Evolutionary conservation across 2,888 invertebrate species (phyloP), one percentile per base, ranked within the genome.

Genomic region (Andrena dorsata): DNA sequence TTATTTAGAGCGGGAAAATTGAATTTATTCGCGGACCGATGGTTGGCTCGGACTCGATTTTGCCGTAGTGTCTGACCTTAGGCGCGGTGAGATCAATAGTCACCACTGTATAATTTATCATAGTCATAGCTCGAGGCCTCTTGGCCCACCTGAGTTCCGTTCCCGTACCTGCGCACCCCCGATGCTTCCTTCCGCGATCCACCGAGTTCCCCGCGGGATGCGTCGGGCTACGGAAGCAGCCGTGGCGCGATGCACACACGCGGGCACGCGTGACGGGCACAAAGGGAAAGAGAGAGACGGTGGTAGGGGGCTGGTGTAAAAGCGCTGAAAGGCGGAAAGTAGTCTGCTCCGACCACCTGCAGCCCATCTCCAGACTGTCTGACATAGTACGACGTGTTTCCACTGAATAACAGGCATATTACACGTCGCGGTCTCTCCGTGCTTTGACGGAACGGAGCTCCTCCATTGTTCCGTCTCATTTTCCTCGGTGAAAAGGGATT

Each of bases 91-190:
- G 90, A 92, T 92, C 92, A 89, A 92, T 92, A 92, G 87, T 88
- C 83, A 88, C 86, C 85, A 89, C 90, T 90, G 86, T 91, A 92
- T 92, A 91, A 92, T 92, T 92, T 91, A 92, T 92, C 90, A 91
- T 89, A 90, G 90, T 89, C 90, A 87, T 89, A 90, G 87, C 80
- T 70, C 85, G 86, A 86, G 86, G 85, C 82, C 83, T 86, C 80
- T 58, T 75, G 83, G 77, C 77, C 81, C 78, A 80, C 85, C 87
- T 80, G 85, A 82, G 84, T 63, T 71, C 83, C 73, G 61, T 72
- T 51, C 76, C 81, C 80, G 60, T 51, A 41, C 13, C 41, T 41
- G 41, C 41, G 41, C 41, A 13, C 64, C 73, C 73, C 64, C 56
- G 20, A 32, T n/a, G n/a, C 51, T 16, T 26, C 28, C 41, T n/a